Conservation (phyloP, 2,888 invertebrate genomes). For the Aricia artaxerxes region DNA sequence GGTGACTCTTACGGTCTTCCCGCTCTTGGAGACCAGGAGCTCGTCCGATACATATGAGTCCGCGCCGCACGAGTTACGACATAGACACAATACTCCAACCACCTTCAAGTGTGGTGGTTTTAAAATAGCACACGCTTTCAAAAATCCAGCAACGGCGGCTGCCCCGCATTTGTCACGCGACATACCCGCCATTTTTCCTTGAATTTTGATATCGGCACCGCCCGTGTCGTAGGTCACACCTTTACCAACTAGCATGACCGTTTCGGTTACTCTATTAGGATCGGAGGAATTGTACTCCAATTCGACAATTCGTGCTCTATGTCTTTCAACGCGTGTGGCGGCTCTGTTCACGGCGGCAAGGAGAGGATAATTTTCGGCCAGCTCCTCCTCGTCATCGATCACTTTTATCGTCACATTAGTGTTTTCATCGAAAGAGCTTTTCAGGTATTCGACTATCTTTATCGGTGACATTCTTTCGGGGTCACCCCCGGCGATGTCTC, state of each 20-base stretch:
- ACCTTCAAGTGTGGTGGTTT: slow-evolving; percentile 89
- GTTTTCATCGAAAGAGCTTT: slow-evolving; percentile 79
- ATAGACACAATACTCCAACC: slow-evolving; percentile 88
- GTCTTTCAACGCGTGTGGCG: slow-evolving; percentile 83
- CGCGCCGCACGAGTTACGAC: slow-evolving; percentile 92
- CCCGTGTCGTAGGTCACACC: slow-evolving; percentile 92
- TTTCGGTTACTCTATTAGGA: slow-evolving; percentile 78
- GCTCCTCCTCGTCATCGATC: slow-evolving; percentile 79
- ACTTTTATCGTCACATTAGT: slow-evolving; percentile 83
- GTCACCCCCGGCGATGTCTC: slow-evolving; percentile 86
- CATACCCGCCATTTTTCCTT: slow-evolving; percentile 90
- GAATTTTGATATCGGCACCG: slow-evolving; percentile 86
- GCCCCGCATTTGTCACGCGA: slow-evolving; percentile 94
- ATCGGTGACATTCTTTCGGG: slow-evolving; percentile 94
- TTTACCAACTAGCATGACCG: slow-evolving; percentile 91
- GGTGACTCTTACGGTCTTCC: slow-evolving; percentile 88
- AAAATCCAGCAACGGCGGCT: slow-evolving; percentile 93
- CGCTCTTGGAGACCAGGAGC: slow-evolving; percentile 88
- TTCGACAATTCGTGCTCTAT: slow-evolving; percentile 81
- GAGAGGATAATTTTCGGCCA: slow-evolving; percentile 88
- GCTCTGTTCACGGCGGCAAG: slow-evolving; percentile 88
- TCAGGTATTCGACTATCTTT: slow-evolving; percentile 88
- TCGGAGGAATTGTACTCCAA: slow-evolving; percentile 84
- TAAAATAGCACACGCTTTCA: slow-evolving; percentile 86
- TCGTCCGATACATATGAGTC: slow-evolving; percentile 93